These are phyloP conservation scores for Cistogaster globosa DNA, from an alignment of 2,888 invertebrate species.

Conservation along the genomic window DNA sequence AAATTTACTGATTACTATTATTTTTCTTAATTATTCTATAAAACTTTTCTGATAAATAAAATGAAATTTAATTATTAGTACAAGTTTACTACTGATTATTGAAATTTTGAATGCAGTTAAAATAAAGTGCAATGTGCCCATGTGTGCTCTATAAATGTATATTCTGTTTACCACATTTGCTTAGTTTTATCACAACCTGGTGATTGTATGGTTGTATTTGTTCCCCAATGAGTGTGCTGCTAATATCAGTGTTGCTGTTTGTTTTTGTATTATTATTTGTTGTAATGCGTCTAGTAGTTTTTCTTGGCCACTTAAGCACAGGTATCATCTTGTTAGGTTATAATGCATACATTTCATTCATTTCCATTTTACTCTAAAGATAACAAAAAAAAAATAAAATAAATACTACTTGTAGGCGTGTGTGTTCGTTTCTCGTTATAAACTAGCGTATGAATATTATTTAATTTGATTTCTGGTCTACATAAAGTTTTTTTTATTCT, in stretches of 20 bases:
- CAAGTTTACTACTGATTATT: too few relatives aligned
- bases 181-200: conserved; percentile 27
- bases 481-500: too few relatives aligned
- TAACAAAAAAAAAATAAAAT: not conserved
- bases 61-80: too few relatives aligned
- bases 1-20: too few relatives aligned
- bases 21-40: too few relatives aligned
- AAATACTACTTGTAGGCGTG: not conserved
- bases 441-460: not conserved
- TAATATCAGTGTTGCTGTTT: conserved; percentile 6
- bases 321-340: conserved; percentile 60
- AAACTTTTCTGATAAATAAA: too few relatives aligned
- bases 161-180: not conserved
- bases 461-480: too few relatives aligned
- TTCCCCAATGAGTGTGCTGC: conserved; percentile 4
- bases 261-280: conserved; percentile 31
- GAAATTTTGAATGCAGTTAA: too few relatives aligned
- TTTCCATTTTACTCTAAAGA: not conserved
- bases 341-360: conserved; percentile 43
- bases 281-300: conserved; percentile 46
- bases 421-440: not conserved
- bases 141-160: too few relatives aligned
- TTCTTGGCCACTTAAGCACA: conserved; percentile 64
- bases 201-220: conserved; percentile 1
- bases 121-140: too few relatives aligned